Percentiles rank a stretch among this genome's conserved stretches.
Evolutionary conservation across 2,113 vertebrate species (phyloP).

Genomic region (Chloropsis hardwickii): DNA sequence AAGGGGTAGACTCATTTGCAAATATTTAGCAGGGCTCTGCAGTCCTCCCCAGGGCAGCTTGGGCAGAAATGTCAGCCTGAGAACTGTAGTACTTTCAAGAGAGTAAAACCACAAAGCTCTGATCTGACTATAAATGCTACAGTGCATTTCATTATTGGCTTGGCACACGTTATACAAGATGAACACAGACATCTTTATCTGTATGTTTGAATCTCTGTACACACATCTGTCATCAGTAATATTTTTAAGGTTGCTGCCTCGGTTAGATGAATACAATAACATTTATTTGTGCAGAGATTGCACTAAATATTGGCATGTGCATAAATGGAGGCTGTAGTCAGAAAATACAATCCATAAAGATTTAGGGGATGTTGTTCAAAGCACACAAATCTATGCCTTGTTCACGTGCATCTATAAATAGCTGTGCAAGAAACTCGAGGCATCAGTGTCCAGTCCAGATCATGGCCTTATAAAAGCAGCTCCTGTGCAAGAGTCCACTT

Average conservation of each 20-base stretch:
- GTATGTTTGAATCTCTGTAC: neutral
- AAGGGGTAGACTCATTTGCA: neutral
- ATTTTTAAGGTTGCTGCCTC: conserved; percentile 3
- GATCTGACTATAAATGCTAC: conserved; percentile 38
- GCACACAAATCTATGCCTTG: neutral
- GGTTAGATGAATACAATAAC: neutral
- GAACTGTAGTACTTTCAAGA: neutral
- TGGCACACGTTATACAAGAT: neutral
- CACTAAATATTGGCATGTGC: neutral
- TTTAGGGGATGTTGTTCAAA: neutral
- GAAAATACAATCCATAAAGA: neutral
- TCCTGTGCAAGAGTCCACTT: neutral
- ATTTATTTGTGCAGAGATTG: conserved; percentile 6
- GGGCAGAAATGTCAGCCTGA: conserved; percentile 21
- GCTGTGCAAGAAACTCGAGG: neutral
- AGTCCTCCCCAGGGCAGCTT: neutral
- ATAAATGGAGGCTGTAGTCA: neutral
- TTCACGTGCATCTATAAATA: neutral
- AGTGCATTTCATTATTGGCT: conserved; percentile 18
- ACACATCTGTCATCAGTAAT: neutral
- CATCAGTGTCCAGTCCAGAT: neutral
- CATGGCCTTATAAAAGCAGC: neutral
- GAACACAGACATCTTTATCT: neutral
- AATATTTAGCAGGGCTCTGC: neutral
- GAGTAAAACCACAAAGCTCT: conserved; percentile 7